Conservation (phyloP, 2,113 vertebrate species). For the Shinisaurus crocodilurus region DNA sequence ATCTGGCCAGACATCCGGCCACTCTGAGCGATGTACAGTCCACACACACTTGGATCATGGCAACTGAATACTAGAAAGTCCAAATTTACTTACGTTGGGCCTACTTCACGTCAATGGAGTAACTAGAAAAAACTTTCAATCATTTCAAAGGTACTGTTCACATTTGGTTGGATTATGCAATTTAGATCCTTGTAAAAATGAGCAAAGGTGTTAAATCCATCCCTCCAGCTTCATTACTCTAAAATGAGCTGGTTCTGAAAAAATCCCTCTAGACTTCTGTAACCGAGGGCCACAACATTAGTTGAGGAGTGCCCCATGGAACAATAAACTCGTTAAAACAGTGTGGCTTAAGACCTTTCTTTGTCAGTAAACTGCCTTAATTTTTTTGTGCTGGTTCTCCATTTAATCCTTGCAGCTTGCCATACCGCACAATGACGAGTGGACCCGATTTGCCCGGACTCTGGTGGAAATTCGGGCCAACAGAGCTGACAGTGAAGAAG, state of each 20-base stretch:
- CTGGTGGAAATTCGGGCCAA: conserved; percentile 96
- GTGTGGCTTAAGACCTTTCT: not conserved
- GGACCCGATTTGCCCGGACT: conserved; percentile 91
- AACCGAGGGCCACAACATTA: accelerated
- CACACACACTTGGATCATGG: not conserved
- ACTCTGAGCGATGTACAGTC: no score
- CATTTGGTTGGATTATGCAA: not conserved
- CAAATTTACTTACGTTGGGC: not conserved
- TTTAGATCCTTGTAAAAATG: not conserved
- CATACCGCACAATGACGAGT: conserved; percentile 90
- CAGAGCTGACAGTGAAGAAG: conserved; percentile 92
- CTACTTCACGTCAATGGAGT: not conserved
- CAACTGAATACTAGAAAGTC: not conserved
- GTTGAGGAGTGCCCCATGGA: accelerated
- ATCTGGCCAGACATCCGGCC: no score
- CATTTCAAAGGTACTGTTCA: not conserved
- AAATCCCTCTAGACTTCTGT: not conserved
- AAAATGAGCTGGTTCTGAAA: not conserved
- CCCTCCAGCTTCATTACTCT: not conserved
- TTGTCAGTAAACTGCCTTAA: accelerated
- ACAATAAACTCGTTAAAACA: accelerated
- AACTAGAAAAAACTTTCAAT: not conserved
- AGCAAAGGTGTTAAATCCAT: accelerated
- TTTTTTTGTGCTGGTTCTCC: not conserved
- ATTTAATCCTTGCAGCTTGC: conserved; percentile 83